A percentile compares a stretch with the other conserved stretches of the same genome.
Evolutionary conservation across 2,888 invertebrate species (phyloP).

Genomic region (Acanthopleura granulata): DNA sequence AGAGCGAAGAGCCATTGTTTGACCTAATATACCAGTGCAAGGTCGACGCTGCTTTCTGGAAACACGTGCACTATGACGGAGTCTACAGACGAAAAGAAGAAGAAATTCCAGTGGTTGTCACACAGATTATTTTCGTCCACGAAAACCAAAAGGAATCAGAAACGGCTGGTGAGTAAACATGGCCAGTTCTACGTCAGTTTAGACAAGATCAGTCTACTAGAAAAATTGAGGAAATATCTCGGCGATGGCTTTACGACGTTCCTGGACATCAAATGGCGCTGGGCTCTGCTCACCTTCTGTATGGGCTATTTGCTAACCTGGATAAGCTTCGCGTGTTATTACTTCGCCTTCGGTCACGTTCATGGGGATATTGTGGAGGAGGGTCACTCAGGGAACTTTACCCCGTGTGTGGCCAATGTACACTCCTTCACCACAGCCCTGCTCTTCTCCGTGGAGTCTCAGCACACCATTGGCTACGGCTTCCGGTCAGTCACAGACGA

Average conservation of each 20-base stretch:
- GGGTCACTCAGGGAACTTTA: constrained; percentile 48
- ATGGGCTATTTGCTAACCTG: constrained; percentile 87
- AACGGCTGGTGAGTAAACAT: constrained; percentile 14
- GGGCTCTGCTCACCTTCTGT: constrained; percentile 88
- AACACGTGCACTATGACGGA: no score
- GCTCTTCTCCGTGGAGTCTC: constrained; percentile 95
- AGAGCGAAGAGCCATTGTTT: no score
- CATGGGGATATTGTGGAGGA: constrained; percentile 61
- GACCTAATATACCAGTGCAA: no score
- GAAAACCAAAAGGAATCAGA: background rate
- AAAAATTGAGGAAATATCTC: constrained; percentile 14
- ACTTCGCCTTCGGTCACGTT: constrained; percentile 52
- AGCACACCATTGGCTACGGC: constrained; percentile 95
- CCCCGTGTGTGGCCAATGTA: constrained; percentile 77
- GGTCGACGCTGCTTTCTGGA: no score
- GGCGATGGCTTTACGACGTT: constrained; percentile 90
- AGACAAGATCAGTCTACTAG: background rate
- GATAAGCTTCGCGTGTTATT: constrained; percentile 80
- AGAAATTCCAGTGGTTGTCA: no score
- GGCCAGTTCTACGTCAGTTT: constrained; percentile 15
- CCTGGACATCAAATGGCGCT: constrained; percentile 89
- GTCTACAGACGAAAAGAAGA: no score
- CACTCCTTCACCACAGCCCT: constrained; percentile 91
- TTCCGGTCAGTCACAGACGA: constrained; percentile 88
- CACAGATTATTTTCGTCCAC: no score